A percentile compares a stretch with the other conserved stretches of the same genome.
Conservation (phyloP, 2,888 invertebrate species). For the Punctoribates punctum region DNA sequence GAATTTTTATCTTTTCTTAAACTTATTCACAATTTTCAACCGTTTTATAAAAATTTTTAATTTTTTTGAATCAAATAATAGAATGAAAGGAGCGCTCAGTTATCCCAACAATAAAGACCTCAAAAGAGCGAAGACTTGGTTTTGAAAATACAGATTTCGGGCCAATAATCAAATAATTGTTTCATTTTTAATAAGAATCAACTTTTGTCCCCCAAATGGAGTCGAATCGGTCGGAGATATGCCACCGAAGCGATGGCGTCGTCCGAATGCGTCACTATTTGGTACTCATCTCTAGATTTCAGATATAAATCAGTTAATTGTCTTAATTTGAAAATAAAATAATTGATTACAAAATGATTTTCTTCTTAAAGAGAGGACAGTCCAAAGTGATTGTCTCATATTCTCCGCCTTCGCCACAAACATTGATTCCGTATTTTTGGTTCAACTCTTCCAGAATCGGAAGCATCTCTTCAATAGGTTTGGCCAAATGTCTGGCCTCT, state of each 20-base stretch:
- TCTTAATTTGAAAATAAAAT: neutral
- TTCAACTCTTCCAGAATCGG: constrained; percentile 82
- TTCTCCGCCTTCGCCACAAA: constrained; percentile 98
- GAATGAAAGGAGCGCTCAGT: no score
- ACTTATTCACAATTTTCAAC: no score
- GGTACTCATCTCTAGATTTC: constrained; percentile 64
- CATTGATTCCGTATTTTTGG: constrained; percentile 87
- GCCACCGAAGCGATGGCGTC: constrained; percentile 93
- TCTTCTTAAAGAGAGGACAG: constrained; percentile 89
- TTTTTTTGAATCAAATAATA: no score
- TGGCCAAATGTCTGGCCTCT: constrained; percentile 82
- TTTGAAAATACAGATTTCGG: no score
- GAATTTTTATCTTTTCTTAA: no score
- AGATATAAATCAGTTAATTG: neutral
- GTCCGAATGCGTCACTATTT: constrained; percentile 80
- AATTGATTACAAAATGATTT: constrained; percentile 51
- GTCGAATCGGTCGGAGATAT: constrained; percentile 78
- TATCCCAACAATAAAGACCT: no score
- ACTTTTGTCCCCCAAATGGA: constrained; percentile 69
- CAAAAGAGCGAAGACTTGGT: no score
- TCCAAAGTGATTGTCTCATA: constrained; percentile 97
- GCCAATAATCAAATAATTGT: no score
- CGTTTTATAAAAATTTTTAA: no score
- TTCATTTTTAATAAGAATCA: no score
- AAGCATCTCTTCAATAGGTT: constrained; percentile 76